These are phyloP conservation scores for Pollenia angustigena DNA, from an alignment of 2,888 invertebrate species.

Conservation along the genomic window DNA sequence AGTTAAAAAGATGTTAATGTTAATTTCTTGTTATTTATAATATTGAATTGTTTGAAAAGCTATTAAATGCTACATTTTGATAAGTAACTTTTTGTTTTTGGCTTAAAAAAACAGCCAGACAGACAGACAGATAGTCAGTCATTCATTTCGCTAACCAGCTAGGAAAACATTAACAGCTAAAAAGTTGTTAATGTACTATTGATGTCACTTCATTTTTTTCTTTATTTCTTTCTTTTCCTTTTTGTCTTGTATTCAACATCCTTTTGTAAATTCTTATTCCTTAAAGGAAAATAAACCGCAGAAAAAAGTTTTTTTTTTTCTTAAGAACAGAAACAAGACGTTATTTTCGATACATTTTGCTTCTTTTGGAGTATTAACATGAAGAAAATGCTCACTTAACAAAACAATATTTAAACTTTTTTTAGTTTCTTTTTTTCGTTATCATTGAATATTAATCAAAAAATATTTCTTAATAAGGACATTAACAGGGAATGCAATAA, in stretches of 20 bases:
- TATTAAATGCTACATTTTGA: slow-evolving; percentile 39
- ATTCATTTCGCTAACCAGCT: neutral
- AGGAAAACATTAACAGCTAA: slow-evolving; percentile 67
- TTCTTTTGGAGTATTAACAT: neutral
- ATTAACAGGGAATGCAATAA: neutral
- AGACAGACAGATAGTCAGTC: slow-evolving; percentile 31
- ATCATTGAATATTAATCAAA: slow-evolving; percentile 57
- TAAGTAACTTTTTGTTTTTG: slow-evolving; percentile 28
- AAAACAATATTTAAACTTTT: slow-evolving; percentile 57
- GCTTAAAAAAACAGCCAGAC: neutral
- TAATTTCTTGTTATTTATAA: slow-evolving; percentile 58
- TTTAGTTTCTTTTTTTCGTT: slow-evolving; percentile 19
- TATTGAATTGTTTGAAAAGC: slow-evolving; percentile 54
- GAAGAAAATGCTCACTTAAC: slow-evolving; percentile 1
- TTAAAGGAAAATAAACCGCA: slow-evolving; percentile 58
- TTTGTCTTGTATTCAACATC: slow-evolving; percentile 22
- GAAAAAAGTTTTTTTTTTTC: slow-evolving; percentile 23
- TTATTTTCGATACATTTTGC: no score
- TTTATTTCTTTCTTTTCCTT: neutral
- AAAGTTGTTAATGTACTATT: slow-evolving; percentile 68
- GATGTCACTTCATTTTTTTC: slow-evolving; percentile 45
- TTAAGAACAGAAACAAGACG: neutral
- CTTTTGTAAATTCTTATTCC: slow-evolving; percentile 39
- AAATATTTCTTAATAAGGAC: neutral
- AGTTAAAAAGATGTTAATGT: slow-evolving; percentile 63